Evolutionary conservation across 2,797 vertebrate species (phyloP).

Genomic region (Sciurus vulgaris): DNA sequence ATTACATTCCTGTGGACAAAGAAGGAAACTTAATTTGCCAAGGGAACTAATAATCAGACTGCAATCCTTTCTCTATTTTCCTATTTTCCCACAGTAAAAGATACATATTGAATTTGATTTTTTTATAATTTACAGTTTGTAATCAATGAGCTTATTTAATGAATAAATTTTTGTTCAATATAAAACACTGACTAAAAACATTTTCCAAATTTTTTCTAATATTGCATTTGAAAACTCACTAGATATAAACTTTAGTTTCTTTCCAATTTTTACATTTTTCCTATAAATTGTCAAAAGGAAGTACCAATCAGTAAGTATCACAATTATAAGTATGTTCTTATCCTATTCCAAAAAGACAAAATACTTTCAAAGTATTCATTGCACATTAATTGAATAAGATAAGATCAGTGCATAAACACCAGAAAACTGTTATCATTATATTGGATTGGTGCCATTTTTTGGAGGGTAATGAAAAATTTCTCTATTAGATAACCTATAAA

Average conservation of each 20-base stretch:
- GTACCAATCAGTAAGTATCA: neutral
- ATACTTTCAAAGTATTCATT: neutral
- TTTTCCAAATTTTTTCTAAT: neutral
- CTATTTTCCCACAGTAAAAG: neutral
- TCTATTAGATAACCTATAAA: neutral
- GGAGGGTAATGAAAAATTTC: neutral
- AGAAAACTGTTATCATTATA: neutral
- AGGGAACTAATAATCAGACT: neutral
- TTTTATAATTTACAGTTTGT: neutral
- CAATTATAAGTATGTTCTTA: neutral
- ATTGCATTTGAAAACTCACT: neutral
- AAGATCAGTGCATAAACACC: no score
- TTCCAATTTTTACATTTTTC: neutral
- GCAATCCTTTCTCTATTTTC: neutral
- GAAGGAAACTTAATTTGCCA: neutral
- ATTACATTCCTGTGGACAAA: neutral
- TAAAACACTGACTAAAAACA: neutral
- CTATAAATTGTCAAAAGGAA: conserved; percentile 3
- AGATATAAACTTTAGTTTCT: neutral
- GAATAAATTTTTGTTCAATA: neutral
- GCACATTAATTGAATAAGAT: no score
- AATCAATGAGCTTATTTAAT: neutral
- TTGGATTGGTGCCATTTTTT: neutral
- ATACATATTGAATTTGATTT: neutral
- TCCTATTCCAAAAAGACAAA: neutral